Evolutionary conservation across 2,888 invertebrate genomes (phyloP), one percentile per base, ranked within the genome.

Genomic region (Pedicia rivosa): DNA sequence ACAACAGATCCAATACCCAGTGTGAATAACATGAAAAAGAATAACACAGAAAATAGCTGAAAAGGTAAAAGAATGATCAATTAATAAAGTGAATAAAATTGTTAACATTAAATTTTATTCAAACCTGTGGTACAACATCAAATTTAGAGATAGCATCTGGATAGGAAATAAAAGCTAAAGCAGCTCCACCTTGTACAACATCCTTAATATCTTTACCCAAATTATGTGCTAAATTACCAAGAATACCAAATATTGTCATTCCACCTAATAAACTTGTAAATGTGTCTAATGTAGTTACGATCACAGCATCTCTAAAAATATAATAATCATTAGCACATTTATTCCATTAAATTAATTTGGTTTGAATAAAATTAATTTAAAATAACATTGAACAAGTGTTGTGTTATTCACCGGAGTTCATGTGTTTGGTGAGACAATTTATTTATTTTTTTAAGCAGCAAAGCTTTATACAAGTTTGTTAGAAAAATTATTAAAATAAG

Each of bases 101-200:
- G n/a, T n/a, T n/a, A n/a, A n/a, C n/a, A n/a, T n/a, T n/a, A n/a
- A n/a, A n/a, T n/a, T n/a, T n/a, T n/a, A n/a, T n/a, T n/a, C 51
- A 49, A 50, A 77, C 74, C 68, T 83, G 84, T 2, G 84, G 83
- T 7, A 76, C 68, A 10, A 67, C 59, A 25, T 70, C 64, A 44
- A 86, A 81, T 50, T 80, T 75, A 1, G 81, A 70, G 37, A 86
- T 74, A 2, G 84, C 84, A 51, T 83, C 82, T 2, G 86, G 86
- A 55, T 86, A 86, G 0, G 82, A 83, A 38, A 86, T 70, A 50
- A 86, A 86, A 2, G 86, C 84, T 35, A 86, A 58, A 0, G 82
- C 80, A 1, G 80, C 74, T 7, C 84, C 84, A 19, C 77, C 75
- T 4, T 75, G 73, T 1, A 84, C 71, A 2, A 81, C 77, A 1